Percentiles rank a stretch among this genome's conserved stretches.
Evolutionary conservation across 1,140 invertebrate species (phyloP).

Genomic region (Whitmania pigra): DNA sequence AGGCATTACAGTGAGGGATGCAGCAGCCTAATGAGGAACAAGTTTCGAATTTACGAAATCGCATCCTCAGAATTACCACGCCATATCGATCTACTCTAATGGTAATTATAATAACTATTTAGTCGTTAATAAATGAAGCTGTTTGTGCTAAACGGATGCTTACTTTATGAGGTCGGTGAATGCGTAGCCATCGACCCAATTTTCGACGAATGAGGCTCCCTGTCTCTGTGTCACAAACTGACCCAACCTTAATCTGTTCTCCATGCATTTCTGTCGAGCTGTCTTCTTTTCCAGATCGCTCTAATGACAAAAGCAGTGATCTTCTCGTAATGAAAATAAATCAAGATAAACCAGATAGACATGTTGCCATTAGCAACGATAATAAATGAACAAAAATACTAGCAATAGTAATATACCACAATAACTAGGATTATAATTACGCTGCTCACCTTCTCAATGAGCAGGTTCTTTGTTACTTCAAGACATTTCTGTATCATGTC

Average conservation of each 20-base stretch:
- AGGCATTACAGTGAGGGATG: too few species aligned
- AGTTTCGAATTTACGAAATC: too few species aligned
- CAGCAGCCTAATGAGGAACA: too few species aligned
- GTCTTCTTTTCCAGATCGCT: slow-evolving; percentile 48
- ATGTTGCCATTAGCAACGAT: neutral
- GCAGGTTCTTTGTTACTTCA: slow-evolving; percentile 62
- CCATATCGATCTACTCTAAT: too few species aligned
- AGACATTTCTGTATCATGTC: slow-evolving; percentile 65
- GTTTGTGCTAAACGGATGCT: too few species aligned
- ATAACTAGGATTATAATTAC: neutral
- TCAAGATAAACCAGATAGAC: neutral
- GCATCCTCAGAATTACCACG: too few species aligned
- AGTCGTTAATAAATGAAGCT: too few species aligned
- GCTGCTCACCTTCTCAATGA: slow-evolving; percentile 68
- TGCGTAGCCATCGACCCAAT: slow-evolving; percentile 98
- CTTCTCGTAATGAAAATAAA: neutral
- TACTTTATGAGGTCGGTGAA: slow-evolving; percentile 90
- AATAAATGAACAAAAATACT: neutral
- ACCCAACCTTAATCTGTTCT: slow-evolving; percentile 88
- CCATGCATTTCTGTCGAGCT: slow-evolving; percentile 92
- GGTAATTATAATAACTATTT: too few species aligned
- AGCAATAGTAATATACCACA: neutral
- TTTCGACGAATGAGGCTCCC: slow-evolving; percentile 96
- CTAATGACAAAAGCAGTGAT: neutral
- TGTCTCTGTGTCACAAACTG: slow-evolving; percentile 97